Percentiles rank a stretch among this genome's conserved stretches.
These are phyloP conservation scores for Chamaetylas fuelleborni DNA, from an alignment of 2,113 vertebrate genomes.

Conservation along the genomic window DNA sequence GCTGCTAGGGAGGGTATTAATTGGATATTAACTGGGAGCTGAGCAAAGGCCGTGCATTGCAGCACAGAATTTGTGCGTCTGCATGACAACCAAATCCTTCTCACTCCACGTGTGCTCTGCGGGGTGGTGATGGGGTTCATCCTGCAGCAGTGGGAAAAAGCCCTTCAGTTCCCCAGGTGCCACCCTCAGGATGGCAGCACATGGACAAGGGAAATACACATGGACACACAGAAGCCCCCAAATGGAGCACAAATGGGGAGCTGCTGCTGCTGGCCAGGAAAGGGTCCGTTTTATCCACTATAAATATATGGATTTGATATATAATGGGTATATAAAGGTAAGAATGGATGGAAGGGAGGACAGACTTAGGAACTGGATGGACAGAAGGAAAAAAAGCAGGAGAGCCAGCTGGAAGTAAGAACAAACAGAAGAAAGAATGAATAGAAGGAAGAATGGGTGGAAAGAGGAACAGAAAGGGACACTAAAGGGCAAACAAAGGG, in stretches of 20 bases:
- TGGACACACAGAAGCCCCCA: background rate
- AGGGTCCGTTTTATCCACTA: background rate
- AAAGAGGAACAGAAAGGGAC: background rate
- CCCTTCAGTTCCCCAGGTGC: background rate
- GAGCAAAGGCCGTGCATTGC: background rate
- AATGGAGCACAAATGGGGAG: fast-evolving
- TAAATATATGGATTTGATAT: background rate
- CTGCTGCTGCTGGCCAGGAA: background rate
- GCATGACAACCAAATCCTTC: background rate
- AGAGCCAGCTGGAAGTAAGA: background rate
- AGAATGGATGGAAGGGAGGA: background rate
- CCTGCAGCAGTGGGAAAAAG: background rate
- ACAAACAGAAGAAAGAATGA: background rate
- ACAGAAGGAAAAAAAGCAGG: background rate
- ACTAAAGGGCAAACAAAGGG: background rate
- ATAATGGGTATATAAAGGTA: background rate
- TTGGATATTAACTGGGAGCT: background rate
- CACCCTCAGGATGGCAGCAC: background rate
- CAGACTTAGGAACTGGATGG: background rate
- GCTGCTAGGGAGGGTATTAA: background rate
- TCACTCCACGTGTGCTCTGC: background rate
- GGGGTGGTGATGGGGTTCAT: background rate
- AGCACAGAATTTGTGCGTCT: background rate
- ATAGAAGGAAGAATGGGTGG: background rate
- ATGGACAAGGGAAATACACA: background rate